Base-by-base conservation (phyloP, 2,888 invertebrate genomes). In the Argynnis bischoffii region DNA sequence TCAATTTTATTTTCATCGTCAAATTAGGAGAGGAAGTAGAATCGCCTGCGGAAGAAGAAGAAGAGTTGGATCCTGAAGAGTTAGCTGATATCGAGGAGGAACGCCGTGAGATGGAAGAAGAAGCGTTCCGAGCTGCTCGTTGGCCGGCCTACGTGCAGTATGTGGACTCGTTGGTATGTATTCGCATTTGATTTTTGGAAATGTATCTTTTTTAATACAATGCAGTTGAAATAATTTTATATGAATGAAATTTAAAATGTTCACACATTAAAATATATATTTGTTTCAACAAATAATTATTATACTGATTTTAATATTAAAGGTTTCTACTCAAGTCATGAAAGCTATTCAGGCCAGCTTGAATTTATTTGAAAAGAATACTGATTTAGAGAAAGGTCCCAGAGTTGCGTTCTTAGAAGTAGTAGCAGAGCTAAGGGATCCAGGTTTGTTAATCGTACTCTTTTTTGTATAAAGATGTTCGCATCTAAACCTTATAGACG, bases 321-420 rank as follows among this genome's bases (percentile, higher is more conserved):
- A 93, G 93, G 92, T 93, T 18, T 89, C 90, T 1, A 76, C 75
- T 15, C 87, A 91, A 83, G 69, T 92, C 18, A 89, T 92, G 87
- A 88, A 91, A 78, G 90, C 88, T 1, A 85, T 93, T 41, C 81
- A 88, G 66, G 71, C 82, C 21, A 95, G 95, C 77, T 81, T 95
- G 55, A 82, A 92, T 69, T 90, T 95, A 66, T 94, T 96, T 69
- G 87, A 94, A 48, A 87, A 81, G 31, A 95, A 96, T 81, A 96
- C 95, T 73, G 90, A 94, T 77, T 81, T 91, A 48, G 92, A 93
- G 69, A 91, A 89, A 70, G 91, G 91, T 2, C 94, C 95, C 35
- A 80, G 88, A 16, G 82, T 93, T 8, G 96, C 98, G 0, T 94
- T 98, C 51, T 95, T 98, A 86, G 96, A 97, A 87, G 94, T 98